Conservation (phyloP, 2,888 invertebrate species). For the Hololepta plana region DNA sequence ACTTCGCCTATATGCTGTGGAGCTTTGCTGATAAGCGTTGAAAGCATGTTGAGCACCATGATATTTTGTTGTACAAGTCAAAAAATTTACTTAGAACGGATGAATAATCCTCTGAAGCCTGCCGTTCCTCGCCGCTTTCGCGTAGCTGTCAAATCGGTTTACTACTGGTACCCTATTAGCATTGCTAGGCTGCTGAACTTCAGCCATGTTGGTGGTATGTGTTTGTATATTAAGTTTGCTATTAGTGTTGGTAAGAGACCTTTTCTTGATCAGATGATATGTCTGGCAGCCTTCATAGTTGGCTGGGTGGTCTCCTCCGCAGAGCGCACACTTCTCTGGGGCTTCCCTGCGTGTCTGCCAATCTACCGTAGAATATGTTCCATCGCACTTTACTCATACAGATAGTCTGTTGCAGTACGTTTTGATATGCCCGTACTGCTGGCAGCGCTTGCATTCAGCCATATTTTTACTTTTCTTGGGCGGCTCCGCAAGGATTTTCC, state of each 20-base stretch:
- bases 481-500: conserved; percentile 9
- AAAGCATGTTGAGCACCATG: conserved; percentile 1
- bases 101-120: too few relatives aligned
- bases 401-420: conserved; percentile 10
- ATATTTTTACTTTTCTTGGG: conserved; percentile 10
- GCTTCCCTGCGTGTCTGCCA: conserved; percentile 7
- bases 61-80: conserved; percentile 4
- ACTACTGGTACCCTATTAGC: too few relatives aligned
- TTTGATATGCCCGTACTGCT: conserved; percentile 11
- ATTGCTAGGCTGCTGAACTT: too few relatives aligned
- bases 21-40: conserved; percentile 2
- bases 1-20: too few relatives aligned
- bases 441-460: conserved; percentile 11
- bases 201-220: too few relatives aligned
- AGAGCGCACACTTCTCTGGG: conserved; percentile 9
- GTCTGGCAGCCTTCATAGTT: conserved; percentile 10
- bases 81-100: too few relatives aligned
- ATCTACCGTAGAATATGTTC: conserved; percentile 6
- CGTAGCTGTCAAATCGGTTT: too few relatives aligned
- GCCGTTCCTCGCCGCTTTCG: too few relatives aligned
- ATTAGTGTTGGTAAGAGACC: too few relatives aligned
- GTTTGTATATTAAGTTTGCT: too few relatives aligned
- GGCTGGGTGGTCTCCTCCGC: conserved; percentile 9
- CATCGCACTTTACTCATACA: conserved; percentile 10
- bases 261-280: conserved; percentile 5